Conservation (phyloP, 2,888 invertebrate genomes). For the Heliconius aoede region DNA sequence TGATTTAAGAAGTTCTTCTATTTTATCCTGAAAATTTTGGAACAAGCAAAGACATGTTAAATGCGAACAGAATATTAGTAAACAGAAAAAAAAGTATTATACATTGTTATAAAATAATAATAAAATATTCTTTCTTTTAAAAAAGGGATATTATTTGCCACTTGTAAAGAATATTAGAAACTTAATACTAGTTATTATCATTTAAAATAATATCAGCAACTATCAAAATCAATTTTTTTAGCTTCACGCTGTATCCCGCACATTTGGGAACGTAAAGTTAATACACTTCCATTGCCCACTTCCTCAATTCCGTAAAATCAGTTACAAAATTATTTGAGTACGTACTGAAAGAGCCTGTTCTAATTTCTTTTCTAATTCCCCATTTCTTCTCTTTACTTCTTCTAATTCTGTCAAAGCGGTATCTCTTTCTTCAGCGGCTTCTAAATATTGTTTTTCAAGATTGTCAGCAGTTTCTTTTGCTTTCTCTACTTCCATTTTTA, state of each 20-base stretch:
- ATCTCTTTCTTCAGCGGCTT: slow-evolving; percentile 90
- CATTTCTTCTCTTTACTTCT: slow-evolving; percentile 90
- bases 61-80: slow-evolving; percentile 22
- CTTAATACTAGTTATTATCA: too few species aligned
- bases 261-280: too few species aligned
- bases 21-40: slow-evolving; percentile 68
- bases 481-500: slow-evolving; percentile 90
- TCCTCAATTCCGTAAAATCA: neutral
- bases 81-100: neutral
- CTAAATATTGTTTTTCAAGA: slow-evolving; percentile 90
- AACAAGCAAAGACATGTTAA: slow-evolving; percentile 50
- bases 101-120: neutral
- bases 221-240: too few species aligned
- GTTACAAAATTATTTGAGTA: neutral
- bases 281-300: too few species aligned
- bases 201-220: too few species aligned
- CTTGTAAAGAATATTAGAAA: too few species aligned
- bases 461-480: slow-evolving; percentile 91
- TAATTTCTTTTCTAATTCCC: slow-evolving; percentile 89
- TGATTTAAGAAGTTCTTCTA: slow-evolving; percentile 63
- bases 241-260: too few species aligned
- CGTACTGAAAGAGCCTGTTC: slow-evolving; percentile 86
- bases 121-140: neutral
- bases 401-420: slow-evolving; percentile 89
- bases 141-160: too few species aligned